phyloP scores from a whole-genome alignment of 2,113 vertebrate species.

The Neotragus moschatus region DNA sequence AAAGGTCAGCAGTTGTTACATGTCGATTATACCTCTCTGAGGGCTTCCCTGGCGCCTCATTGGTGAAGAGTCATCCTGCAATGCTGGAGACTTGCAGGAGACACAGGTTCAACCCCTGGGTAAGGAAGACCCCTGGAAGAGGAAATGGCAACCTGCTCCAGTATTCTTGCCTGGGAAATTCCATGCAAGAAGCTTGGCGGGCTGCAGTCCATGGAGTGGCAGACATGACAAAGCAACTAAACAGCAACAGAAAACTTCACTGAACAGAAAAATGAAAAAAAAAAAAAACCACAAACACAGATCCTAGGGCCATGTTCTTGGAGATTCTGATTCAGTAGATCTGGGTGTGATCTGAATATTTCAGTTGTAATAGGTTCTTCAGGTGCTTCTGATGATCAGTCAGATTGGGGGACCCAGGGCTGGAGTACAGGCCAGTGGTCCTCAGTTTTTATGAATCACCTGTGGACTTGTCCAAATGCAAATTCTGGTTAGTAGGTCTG shows the following conservation, averaged over 20 bases:
- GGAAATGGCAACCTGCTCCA: background rate
- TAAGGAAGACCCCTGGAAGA: background rate
- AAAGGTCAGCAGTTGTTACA: background rate
- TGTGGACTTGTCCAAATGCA: background rate
- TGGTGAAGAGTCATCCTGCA: background rate
- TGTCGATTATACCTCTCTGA: background rate
- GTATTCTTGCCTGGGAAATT: background rate
- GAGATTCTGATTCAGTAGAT: background rate
- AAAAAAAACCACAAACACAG: background rate
- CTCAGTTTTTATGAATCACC: background rate
- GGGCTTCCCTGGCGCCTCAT: background rate
- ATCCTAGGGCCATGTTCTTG: background rate
- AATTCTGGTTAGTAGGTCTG: background rate
- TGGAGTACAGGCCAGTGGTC: background rate
- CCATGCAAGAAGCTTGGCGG: background rate
- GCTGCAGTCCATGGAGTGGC: background rate
- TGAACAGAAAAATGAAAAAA: background rate
- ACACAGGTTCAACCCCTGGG: accelerated
- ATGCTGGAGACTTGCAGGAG: background rate
- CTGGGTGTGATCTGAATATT: background rate
- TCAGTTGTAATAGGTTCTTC: background rate
- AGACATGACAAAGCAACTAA: background rate
- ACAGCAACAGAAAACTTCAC: background rate
- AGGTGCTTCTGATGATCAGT: background rate
- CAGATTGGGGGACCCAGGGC: background rate